Base-by-base conservation (phyloP, 2,797 vertebrate species). In the Hipposideros larvatus region DNA sequence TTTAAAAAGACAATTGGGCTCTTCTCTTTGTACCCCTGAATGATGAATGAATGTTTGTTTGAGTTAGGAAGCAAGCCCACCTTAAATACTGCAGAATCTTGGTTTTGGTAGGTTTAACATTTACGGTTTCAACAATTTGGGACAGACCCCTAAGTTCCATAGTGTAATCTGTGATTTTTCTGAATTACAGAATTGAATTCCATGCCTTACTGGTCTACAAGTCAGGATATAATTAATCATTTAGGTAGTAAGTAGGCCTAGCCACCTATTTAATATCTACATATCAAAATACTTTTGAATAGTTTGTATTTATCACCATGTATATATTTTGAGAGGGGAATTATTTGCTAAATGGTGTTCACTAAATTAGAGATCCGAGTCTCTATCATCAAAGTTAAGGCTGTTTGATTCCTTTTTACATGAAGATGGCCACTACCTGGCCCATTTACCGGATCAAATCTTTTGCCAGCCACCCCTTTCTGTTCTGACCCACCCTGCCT, bases 101-200 rank as follows among this genome's bases (percentile, higher is more conserved):
- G 83, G 22, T 48, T n/a, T 91, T 74, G 15, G 24, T 71, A 75
- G 15, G 37, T 57, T 89, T 82, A 37, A 85, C 16, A 61, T 61
- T 83, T 89, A n/a, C 82, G 31, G 41, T 75, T 88, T 82, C 63
- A 70, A 19, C 66, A 96, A 15, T 82, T 92, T 85, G 48, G 71
- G 43, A 82, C 37, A 95, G 59, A 86, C 55, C 13, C 37, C 59
- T 65, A 53, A 63, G 9, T 84, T 84, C 6, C n/a, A 24, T 87
- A 22, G 57, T 71, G 34, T 57, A 83, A 78, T 75, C 70, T 77
- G 19, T 89, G 55, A 88, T 66, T 95, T 96, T 93, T 91, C 24
- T 94, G 11, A 79, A 78, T 26, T 57, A 43, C 43, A 70, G 61
- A 88, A 91, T 65, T 24, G 16, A 95, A 92, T 78, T 94, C 41